Evolutionary conservation across 2,113 vertebrate genomes (phyloP).

Genomic region (Clarias macrocephalus): DNA sequence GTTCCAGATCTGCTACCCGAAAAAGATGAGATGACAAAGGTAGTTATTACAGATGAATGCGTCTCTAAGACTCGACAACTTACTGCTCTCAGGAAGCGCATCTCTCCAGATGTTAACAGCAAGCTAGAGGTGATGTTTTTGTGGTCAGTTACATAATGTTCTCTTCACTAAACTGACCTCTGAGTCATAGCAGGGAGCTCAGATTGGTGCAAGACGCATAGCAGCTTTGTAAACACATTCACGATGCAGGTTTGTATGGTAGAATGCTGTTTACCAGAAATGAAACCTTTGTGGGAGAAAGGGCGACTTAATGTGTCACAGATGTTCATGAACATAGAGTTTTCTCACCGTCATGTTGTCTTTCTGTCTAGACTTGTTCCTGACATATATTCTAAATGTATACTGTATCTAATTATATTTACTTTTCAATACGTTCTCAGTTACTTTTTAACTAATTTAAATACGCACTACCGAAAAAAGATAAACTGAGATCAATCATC

Average conservation of each 20-base stretch:
- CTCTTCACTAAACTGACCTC: neutral
- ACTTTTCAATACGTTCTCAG: neutral
- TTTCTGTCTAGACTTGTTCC: neutral
- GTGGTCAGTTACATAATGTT: slow-evolving; percentile 9
- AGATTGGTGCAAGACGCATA: neutral
- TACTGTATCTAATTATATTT: neutral
- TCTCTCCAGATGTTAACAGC: neutral
- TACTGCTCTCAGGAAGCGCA: neutral
- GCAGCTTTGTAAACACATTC: neutral
- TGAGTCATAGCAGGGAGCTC: neutral
- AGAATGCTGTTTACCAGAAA: neutral
- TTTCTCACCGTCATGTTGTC: neutral
- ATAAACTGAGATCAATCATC: neutral
- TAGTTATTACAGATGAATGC: neutral
- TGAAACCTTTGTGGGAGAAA: neutral
- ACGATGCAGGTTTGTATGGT: neutral
- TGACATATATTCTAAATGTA: neutral
- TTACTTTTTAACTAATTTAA: neutral
- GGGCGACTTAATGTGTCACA: neutral
- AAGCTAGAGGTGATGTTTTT: slow-evolving; percentile 6
- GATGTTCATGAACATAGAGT: neutral
- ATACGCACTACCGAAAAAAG: neutral
- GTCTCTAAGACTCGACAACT: neutral
- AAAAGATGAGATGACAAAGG: neutral
- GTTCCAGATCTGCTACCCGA: neutral